Evolutionary conservation across 2,888 invertebrate genomes (phyloP).

Genomic region (Osmoderma eremita): DNA sequence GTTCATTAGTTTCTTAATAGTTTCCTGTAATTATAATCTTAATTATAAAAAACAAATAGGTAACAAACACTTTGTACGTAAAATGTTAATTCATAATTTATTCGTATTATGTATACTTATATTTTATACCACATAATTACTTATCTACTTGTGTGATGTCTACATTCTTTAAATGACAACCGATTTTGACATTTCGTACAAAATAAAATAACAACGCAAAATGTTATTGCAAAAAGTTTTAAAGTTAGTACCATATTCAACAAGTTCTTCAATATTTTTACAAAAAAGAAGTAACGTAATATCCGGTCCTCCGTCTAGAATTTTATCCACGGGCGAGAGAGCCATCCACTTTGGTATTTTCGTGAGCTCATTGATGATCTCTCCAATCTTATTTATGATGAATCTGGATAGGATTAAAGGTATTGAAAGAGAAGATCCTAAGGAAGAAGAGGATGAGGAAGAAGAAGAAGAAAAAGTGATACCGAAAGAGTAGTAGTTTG

Average conservation of each 20-base stretch:
- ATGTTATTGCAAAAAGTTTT: not conserved
- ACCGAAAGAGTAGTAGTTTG: too few relatives aligned
- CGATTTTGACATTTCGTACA: too few relatives aligned
- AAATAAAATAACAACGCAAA: not conserved
- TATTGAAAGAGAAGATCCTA: not conserved
- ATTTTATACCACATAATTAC: too few relatives aligned
- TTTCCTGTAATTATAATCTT: too few relatives aligned
- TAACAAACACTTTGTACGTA: too few relatives aligned
- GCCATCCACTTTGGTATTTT: not conserved
- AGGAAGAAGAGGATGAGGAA: not conserved
- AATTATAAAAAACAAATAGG: too few relatives aligned
- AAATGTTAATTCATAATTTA: too few relatives aligned
- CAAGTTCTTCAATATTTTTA: not conserved
- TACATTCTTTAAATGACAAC: too few relatives aligned
- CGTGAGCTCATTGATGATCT: not conserved
- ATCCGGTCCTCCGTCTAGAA: conserved; percentile 8
- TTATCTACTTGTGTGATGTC: too few relatives aligned
- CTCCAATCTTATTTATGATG: not conserved
- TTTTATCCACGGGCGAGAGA: not conserved
- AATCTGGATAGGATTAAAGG: conserved; percentile 20
- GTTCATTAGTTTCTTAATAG: too few relatives aligned
- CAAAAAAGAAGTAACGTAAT: conserved; percentile 10
- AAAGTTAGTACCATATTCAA: not conserved
- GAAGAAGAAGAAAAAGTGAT: not conserved
- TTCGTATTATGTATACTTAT: too few relatives aligned